These are phyloP conservation scores for Hydractinia symbiolongicarpus DNA, from an alignment of 30 jellyfish, hydroid and myxozoan species.

Conservation along the genomic window DNA sequence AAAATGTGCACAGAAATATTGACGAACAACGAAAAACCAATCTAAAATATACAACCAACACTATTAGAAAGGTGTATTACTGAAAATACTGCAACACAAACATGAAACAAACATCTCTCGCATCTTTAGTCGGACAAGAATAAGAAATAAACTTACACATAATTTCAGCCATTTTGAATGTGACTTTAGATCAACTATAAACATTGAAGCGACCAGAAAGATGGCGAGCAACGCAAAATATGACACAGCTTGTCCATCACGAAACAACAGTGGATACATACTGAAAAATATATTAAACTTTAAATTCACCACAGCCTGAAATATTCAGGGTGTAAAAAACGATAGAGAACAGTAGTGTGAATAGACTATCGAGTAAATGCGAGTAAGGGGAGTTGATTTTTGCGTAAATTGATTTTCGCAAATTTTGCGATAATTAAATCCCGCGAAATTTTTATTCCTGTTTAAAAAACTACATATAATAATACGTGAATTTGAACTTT, in stretches of 20 bases:
- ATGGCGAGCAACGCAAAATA: slow-evolving; percentile 46
- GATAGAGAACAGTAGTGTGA: no score
- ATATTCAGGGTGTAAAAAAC: background rate
- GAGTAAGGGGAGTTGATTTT: no score
- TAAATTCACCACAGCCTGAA: background rate
- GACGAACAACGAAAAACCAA: slow-evolving; percentile 42
- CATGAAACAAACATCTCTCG: background rate
- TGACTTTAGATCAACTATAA: background rate
- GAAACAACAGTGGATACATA: slow-evolving; percentile 79
- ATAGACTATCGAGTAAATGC: no score
- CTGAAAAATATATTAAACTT: slow-evolving; percentile 30
- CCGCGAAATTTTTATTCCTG: no score
- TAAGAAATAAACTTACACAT: slow-evolving; percentile 18
- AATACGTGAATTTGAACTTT: no score
- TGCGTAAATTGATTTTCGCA: background rate
- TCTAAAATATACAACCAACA: slow-evolving; percentile 51
- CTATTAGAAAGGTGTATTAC: no score
- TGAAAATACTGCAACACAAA: background rate
- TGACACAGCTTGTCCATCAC: slow-evolving; percentile 84
- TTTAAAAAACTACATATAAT: no score
- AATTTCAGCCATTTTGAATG: background rate
- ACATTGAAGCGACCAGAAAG: slow-evolving; percentile 29
- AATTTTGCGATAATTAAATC: no score
- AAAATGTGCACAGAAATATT: slow-evolving; percentile 42
- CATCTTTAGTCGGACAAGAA: background rate